phyloP scores from a whole-genome alignment of 2,113 vertebrate species.

The Python bivittatus region DNA sequence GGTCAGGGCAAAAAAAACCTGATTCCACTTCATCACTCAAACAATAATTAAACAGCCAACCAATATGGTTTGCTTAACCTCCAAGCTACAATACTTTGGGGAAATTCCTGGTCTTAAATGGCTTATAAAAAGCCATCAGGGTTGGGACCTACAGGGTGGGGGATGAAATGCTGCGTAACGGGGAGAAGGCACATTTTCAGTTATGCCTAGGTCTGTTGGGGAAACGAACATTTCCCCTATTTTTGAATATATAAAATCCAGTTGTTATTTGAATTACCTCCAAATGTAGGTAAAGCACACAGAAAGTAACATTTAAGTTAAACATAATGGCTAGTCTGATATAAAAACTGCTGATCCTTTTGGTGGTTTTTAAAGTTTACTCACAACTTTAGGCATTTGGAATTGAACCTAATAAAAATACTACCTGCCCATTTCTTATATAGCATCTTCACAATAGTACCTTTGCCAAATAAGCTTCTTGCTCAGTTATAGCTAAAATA shows the following conservation, averaged over 20 bases:
- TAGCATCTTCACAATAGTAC: constrained; percentile 8
- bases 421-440: background rate
- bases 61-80: too few species aligned
- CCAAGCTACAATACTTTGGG: too few species aligned
- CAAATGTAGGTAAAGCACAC: background rate
- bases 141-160: too few species aligned
- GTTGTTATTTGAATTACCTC: background rate
- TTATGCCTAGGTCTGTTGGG: background rate
- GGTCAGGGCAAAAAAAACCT: too few species aligned
- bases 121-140: too few species aligned
- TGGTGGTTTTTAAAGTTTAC: background rate
- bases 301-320: background rate
- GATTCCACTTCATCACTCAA: too few species aligned
- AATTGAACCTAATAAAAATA: background rate
- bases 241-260: background rate
- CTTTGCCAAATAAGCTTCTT: background rate
- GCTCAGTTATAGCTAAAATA: constrained; percentile 13
- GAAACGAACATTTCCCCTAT: background rate
- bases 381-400: too few species aligned
- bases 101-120: background rate
- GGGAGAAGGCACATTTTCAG: too few species aligned
- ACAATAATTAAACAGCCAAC: too few species aligned
- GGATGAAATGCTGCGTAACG: too few species aligned
- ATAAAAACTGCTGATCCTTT: background rate
- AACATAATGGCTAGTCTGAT: background rate